Base-by-base conservation (phyloP, 2,888 invertebrate species). In the Andrena praecox region DNA sequence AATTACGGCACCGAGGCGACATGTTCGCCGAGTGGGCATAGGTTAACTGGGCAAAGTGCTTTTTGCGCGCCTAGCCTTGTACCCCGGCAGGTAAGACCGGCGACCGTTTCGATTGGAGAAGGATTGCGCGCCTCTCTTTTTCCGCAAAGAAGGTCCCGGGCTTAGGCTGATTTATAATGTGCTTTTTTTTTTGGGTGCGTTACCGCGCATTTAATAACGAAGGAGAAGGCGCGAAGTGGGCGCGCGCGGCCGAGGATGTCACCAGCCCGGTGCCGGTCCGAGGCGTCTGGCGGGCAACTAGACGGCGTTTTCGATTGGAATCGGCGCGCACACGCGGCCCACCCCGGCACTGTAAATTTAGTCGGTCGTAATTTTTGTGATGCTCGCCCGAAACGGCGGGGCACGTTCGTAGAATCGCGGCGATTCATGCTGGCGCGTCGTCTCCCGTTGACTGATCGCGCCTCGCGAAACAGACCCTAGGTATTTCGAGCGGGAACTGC, bases 31-130 rank as follows among this genome's bases (percentile, higher is more conserved):
- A 29, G 33, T 1, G n/a, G 63, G n/a, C 33, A 33, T 42, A 12
- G 20, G 56, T 63, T 33, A 66, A 60, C 59, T 71, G 74, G 71
- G 77, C 73, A 69, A 70, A 71, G 68, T 59, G 52, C 35, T 63
- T 66, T 35, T 35, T 35, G 48, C 35, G 24, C 8, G 24, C n/a
- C 42, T 42, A 35, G 56, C 16, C 12, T 84, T 60, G 69, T 68
- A 48, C 73, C 16, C 50, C 81, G 63, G 42, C 16, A 42, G 12
- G 16, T 42, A 16, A 16, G 16, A 4, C 50, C 80, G 69, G 63
- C 42, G 70, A 69, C 20, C 74, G 29, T 29, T 50, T 67, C 12
- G 54, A 12, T 10, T 12, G 24, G 12, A 56, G 10, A 27, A 27
- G 24, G 56, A 56, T 5, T 5, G 42, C 16, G 16, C 16, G 56